Conservation (phyloP, 2,888 invertebrate species). For the Mactromeris polynyma region DNA sequence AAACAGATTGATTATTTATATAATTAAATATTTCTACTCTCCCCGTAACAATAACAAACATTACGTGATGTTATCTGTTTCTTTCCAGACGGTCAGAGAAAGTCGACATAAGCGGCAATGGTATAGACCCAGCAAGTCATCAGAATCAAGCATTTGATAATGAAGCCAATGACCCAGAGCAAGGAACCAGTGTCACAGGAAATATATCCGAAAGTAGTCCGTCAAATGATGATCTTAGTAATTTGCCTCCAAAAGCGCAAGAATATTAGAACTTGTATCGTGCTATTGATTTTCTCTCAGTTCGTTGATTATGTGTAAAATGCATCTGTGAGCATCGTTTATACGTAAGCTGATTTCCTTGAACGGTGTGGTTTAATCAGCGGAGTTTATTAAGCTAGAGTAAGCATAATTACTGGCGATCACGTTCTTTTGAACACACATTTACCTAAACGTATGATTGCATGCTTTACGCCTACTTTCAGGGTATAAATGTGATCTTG, state of each 20-base stretch:
- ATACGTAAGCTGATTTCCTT: no score
- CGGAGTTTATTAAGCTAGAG: no score
- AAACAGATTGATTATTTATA: no score
- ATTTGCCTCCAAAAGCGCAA: background rate
- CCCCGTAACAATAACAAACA: background rate
- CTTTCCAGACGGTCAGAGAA: conserved; percentile 47
- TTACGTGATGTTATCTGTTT: background rate
- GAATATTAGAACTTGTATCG: background rate
- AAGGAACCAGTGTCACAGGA: conserved; percentile 30
- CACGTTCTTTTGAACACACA: no score
- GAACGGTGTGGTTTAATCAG: no score
- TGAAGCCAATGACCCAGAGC: conserved; percentile 35
- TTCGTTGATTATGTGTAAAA: background rate
- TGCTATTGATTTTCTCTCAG: background rate
- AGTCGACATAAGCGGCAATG: conserved; percentile 44
- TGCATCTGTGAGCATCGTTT: no score
- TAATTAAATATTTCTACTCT: no score
- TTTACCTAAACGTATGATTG: no score
- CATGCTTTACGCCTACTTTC: no score
- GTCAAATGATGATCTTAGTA: background rate
- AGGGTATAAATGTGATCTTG: no score
- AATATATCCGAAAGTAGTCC: conserved; percentile 27
- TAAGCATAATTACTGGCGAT: no score
- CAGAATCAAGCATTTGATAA: conserved; percentile 53
- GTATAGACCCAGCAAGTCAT: conserved; percentile 36